A percentile compares a stretch with the other conserved stretches of the same genome.
Conservation (phyloP, 2,113 vertebrate genomes). For the Gyps fulvus region DNA sequence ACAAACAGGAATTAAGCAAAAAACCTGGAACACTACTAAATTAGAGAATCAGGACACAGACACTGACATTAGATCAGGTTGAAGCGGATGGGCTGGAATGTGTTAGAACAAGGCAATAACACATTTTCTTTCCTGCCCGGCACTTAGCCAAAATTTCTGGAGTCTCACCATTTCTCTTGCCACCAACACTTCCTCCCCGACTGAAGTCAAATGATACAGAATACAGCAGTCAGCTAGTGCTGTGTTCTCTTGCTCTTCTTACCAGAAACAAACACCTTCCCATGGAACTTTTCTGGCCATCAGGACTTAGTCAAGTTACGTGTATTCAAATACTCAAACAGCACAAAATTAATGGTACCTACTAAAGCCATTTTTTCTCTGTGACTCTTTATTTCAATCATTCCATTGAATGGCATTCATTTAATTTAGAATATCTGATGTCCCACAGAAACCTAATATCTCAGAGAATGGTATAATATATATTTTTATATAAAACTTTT, state of each 20-base stretch:
- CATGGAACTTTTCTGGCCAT: background rate
- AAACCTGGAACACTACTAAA: background rate
- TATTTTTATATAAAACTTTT: background rate
- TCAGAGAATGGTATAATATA: background rate
- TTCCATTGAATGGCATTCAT: background rate
- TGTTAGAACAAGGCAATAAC: background rate
- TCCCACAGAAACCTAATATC: background rate
- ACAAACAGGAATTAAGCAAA: background rate
- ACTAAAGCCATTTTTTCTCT: background rate
- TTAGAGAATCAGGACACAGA: background rate
- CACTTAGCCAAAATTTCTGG: background rate
- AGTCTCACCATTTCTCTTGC: background rate
- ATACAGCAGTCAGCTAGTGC: background rate
- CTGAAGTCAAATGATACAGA: background rate
- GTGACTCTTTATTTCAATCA: background rate
- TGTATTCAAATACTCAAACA: background rate
- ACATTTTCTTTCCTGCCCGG: background rate
- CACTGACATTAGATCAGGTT: background rate
- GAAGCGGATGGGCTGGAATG: background rate
- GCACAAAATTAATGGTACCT: background rate
- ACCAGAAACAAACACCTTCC: background rate
- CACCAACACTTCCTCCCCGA: background rate
- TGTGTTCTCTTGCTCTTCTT: background rate
- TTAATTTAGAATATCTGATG: background rate
- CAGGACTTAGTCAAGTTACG: background rate